phyloP scores from a whole-genome alignment of 2,113 vertebrate genomes.

The Rousettus leschenaultii region DNA sequence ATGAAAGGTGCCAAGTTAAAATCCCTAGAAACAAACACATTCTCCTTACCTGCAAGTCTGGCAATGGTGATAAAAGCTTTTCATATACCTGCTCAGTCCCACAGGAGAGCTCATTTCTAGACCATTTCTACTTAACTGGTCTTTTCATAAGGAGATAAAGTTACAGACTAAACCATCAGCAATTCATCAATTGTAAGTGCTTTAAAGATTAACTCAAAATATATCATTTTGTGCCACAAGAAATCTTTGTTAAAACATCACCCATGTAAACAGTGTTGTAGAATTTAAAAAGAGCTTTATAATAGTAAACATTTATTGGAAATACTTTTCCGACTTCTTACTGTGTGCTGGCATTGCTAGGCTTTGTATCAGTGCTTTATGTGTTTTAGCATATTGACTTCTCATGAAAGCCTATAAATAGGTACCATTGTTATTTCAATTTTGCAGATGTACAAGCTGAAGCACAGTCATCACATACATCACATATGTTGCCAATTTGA shows the following conservation, averaged over 20 bases:
- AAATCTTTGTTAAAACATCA: background rate
- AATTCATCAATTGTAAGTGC: background rate
- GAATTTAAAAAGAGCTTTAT: background rate
- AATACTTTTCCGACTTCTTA: background rate
- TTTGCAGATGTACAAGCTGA: background rate
- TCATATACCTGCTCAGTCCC: background rate
- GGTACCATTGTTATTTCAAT: background rate
- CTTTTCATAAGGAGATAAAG: background rate
- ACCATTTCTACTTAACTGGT: background rate
- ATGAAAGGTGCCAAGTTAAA: background rate
- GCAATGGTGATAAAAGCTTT: constrained; percentile 26
- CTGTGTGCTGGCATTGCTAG: background rate
- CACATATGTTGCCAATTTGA: background rate
- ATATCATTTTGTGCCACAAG: background rate
- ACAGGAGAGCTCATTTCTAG: background rate
- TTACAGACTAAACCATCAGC: background rate
- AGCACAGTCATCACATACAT: no score
- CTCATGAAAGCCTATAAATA: background rate
- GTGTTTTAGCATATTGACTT: background rate
- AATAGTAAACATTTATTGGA: background rate
- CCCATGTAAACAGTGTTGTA: background rate
- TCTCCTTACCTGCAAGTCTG: background rate
- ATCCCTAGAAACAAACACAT: background rate
- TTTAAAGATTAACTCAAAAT: background rate
- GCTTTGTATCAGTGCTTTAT: background rate